phyloP scores from a whole-genome alignment of 2,113 vertebrate species.

The Pseudorhombus dupliciocellatus region DNA sequence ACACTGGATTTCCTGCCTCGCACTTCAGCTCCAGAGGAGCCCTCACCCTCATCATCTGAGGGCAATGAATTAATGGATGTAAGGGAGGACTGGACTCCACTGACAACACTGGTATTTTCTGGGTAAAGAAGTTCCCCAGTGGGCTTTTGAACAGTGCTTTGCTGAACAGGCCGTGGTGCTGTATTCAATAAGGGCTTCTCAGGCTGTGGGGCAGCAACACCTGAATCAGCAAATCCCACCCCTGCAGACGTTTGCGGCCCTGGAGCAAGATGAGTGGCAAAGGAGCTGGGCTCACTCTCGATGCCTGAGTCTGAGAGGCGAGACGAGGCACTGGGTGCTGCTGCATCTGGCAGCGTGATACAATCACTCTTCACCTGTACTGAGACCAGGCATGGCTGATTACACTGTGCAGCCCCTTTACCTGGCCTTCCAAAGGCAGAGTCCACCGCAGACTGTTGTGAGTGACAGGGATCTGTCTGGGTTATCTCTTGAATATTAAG shows the following conservation, averaged over 20 bases:
- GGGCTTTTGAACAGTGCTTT: constrained; percentile 81
- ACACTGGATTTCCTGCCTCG: constrained; percentile 80
- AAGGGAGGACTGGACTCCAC: constrained; percentile 95
- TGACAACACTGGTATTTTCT: constrained; percentile 90
- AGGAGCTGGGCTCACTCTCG: constrained; percentile 96
- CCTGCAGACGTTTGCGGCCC: constrained; percentile 78
- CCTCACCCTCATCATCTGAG: constrained; percentile 92
- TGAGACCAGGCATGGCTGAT: constrained; percentile 39
- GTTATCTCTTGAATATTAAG: constrained; percentile 62
- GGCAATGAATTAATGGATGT: constrained; percentile 98
- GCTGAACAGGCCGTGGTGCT: constrained; percentile 80
- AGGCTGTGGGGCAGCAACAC: constrained; percentile 69
- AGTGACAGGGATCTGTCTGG: constrained; percentile 57
- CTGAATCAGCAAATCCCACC: constrained; percentile 70
- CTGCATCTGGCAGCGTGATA: constrained; percentile 83
- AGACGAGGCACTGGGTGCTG: constrained; percentile 85
- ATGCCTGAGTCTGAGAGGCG: constrained; percentile 96
- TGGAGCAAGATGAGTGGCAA: constrained; percentile 85
- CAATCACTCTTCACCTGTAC: constrained; percentile 80
- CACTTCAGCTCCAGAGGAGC: constrained; percentile 82
- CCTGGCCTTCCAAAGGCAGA: constrained; percentile 51
- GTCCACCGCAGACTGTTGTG: constrained; percentile 48
- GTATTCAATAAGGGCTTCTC: constrained; percentile 82
- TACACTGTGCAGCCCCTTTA: constrained; percentile 32
- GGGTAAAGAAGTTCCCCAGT: constrained; percentile 85